A percentile compares a stretch with the other conserved stretches of the same genome.
Conservation (phyloP, 2,113 vertebrate species). For the Chionodraco myersi region DNA sequence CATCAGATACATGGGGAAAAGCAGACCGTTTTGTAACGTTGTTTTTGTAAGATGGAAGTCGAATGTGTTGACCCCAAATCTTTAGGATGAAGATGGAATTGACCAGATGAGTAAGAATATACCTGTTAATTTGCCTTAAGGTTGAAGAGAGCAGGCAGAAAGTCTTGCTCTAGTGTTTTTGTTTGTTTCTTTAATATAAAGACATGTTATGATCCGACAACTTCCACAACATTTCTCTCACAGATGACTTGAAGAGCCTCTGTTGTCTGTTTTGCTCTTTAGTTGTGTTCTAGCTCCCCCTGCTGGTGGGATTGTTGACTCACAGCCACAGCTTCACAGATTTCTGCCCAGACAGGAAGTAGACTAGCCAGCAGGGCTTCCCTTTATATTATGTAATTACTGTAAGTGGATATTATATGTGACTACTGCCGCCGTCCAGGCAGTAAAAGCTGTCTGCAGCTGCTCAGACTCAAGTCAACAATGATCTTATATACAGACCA, state of each 20-base stretch:
- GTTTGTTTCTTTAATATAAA: not conserved
- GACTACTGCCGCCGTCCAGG: not conserved
- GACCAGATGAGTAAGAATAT: too few species aligned
- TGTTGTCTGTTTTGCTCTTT: not conserved
- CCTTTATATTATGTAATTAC: conserved; percentile 13
- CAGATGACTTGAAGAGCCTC: not conserved
- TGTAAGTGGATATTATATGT: conserved; percentile 23
- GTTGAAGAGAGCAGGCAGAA: not conserved
- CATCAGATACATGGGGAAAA: too few species aligned
- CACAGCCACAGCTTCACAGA: conserved; percentile 4
- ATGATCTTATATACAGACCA: not conserved
- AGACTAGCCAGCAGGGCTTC: conserved; percentile 2
- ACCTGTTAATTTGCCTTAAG: too few species aligned
- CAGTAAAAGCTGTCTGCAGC: conserved; percentile 7
- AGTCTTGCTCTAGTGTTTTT: not conserved
- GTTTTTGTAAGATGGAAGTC: too few species aligned
- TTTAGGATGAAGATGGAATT: too few species aligned
- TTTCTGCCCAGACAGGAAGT: not conserved
- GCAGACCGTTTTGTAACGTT: too few species aligned
- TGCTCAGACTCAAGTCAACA: not conserved
- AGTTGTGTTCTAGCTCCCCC: conserved; percentile 60
- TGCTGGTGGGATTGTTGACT: conserved; percentile 51
- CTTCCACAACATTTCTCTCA: not conserved
- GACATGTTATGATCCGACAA: not conserved
- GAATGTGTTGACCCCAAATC: too few species aligned